These are phyloP conservation scores for Liopterus haemorrhoidalis DNA, from an alignment of 2,888 invertebrate genomes.

Conservation along the genomic window DNA sequence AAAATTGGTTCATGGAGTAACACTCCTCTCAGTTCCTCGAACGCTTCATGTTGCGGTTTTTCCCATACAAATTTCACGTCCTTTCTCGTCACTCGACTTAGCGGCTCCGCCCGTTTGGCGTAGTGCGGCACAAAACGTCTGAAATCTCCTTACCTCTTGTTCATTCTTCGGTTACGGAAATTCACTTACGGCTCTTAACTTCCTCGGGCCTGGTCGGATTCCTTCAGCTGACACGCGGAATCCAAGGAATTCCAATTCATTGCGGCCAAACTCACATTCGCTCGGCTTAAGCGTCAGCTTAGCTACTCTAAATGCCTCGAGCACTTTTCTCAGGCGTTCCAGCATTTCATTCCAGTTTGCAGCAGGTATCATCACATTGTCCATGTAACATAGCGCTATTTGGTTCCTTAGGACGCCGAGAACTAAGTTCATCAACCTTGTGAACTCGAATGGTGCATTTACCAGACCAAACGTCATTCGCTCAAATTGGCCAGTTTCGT, in stretches of 20 bases:
- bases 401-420: constrained; percentile 26
- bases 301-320: constrained; percentile 26
- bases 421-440: constrained; percentile 32
- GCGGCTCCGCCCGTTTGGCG: too few species aligned
- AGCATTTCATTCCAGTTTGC: constrained; percentile 30
- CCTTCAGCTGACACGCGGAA: constrained; percentile 22
- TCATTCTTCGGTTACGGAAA: too few species aligned
- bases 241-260: constrained; percentile 34
- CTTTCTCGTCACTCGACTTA: too few species aligned
- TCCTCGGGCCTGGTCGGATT: constrained; percentile 18
- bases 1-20: too few species aligned
- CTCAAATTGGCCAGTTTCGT: constrained; percentile 35
- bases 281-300: constrained; percentile 33
- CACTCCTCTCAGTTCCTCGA: too few species aligned
- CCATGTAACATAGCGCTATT: constrained; percentile 32
- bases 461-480: constrained; percentile 35
- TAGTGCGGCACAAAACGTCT: too few species aligned
- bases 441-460: constrained; percentile 36
- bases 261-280: constrained; percentile 33
- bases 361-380: constrained; percentile 33
- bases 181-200: too few species aligned
- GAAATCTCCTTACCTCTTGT: too few species aligned
- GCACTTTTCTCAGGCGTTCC: constrained; percentile 26
- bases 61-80: too few species aligned
- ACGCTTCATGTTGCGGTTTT: too few species aligned